Evolutionary conservation across 1,140 invertebrate species (phyloP), one percentile per base, ranked within the genome.

Genomic region (Drosophila rufa): DNA sequence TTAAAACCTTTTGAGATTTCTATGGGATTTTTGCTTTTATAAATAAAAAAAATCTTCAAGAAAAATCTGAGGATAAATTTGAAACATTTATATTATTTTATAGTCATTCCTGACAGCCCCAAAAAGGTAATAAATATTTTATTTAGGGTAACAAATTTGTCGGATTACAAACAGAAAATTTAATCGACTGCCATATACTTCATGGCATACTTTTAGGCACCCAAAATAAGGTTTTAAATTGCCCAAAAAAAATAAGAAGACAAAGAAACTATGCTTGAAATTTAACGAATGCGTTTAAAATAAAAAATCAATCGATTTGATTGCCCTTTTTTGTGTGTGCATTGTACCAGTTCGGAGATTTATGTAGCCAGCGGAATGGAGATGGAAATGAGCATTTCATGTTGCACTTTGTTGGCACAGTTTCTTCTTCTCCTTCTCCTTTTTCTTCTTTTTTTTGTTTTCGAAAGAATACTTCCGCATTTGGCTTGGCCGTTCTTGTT

Each of bases 371-470:
- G 38, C 56, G 67, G 76, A 86, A 83, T 83, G 76, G 75, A 82
- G 66, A 80, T 80, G 70, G 58, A 68, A 67, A 78, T 71, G 67
- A 85, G 57, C 64, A 84, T 86, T 87, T 80, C 83, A 89, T 89
- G 84, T 89, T 87, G 83, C 84, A 87, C 84, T 84, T 80, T 77
- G 80, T 74, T 87, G 83, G 80, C 83, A 87, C 83, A 89, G 80
- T 87, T 87, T 85, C 70, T 79, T 75, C 59, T 51, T 14, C 53
- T 22, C 19, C 30, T 22, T 36, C 36, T 17, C 14, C 33, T 5
- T 9, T 2, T 40, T 7, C 1, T 40, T 38, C 22, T 22, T 22
- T 55, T 38, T 2, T 46, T 36, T 36, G 14, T 38, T 58, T 67
- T 70, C 40, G 33, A 73, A 89, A 48, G 64, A 80, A 86, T 83